Evolutionary conservation across 1,140 invertebrate species (phyloP).

Genomic region (Temnothorax nylanderi): DNA sequence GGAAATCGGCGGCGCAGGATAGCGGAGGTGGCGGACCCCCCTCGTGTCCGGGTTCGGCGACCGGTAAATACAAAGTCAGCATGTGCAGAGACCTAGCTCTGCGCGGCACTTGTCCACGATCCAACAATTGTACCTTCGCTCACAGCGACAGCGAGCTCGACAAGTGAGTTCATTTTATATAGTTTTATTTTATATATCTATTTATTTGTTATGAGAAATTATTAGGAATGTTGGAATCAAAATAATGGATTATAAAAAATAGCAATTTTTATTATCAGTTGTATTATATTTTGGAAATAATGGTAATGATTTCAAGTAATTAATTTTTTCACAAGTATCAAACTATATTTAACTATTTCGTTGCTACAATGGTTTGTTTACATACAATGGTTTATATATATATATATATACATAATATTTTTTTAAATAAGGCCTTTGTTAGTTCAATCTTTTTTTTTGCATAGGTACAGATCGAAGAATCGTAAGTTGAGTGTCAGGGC

Average conservation of each 20-base stretch:
- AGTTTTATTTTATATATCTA: background rate
- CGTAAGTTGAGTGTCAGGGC: slow-evolving; percentile 85
- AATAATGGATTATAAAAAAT: slow-evolving; percentile 11
- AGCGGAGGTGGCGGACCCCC: slow-evolving; percentile 67
- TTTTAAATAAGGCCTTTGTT: background rate
- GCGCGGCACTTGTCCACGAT: slow-evolving; percentile 93
- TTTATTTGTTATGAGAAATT: background rate
- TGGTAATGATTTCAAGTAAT: background rate
- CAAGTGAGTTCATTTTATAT: slow-evolving; percentile 86
- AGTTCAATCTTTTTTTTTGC: slow-evolving; percentile 58
- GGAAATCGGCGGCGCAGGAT: slow-evolving; percentile 85
- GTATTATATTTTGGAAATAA: background rate
- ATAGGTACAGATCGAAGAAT: slow-evolving; percentile 87
- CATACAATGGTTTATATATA: background rate
- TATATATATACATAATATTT: background rate
- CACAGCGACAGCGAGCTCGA: slow-evolving; percentile 96
- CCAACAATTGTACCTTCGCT: slow-evolving; percentile 95
- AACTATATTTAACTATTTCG: background rate
- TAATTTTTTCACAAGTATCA: background rate
- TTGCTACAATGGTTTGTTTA: background rate
- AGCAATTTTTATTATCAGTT: background rate
- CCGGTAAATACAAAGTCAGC: slow-evolving; percentile 94
- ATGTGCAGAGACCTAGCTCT: slow-evolving; percentile 94
- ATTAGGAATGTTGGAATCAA: background rate
- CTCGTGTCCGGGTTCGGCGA: slow-evolving; percentile 87